Evolutionary conservation across 2,888 invertebrate species (phyloP).

Genomic region (Deilephila porcellus): DNA sequence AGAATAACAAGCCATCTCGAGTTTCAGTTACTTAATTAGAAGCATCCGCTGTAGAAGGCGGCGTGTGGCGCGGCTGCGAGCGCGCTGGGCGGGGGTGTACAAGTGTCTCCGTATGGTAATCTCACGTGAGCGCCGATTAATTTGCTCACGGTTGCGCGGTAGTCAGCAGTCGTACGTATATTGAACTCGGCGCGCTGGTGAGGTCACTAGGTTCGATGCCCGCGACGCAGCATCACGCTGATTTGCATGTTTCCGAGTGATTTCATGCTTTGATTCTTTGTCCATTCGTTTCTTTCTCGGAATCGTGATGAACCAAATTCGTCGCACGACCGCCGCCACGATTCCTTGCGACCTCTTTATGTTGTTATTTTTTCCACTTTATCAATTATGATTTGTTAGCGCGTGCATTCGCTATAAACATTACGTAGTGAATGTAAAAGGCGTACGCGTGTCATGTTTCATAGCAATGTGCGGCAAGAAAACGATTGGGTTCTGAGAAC

Average conservation of each 20-base stretch:
- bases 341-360: conserved; percentile 38
- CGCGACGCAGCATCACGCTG: conserved; percentile 62
- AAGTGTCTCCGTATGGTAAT: conserved; percentile 49
- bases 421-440: conserved; percentile 40
- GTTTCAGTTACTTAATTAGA: conserved; percentile 40
- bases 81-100: conserved; percentile 37
- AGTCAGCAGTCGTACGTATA: not conserved
- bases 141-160: conserved; percentile 33
- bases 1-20: conserved; percentile 1
- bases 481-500: conserved; percentile 26
- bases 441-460: conserved; percentile 27
- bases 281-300: conserved; percentile 56
- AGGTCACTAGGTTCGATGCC: conserved; percentile 65
- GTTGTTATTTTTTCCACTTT: conserved; percentile 34
- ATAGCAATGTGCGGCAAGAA: conserved; percentile 23
- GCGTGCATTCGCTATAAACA: conserved; percentile 3
- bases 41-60: conserved; percentile 31
- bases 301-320: conserved; percentile 61
- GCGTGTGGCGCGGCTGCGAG: not conserved
- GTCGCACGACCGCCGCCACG: conserved; percentile 49
- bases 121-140: conserved; percentile 55
- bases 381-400: not conserved
- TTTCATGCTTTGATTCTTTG: conserved; percentile 65
- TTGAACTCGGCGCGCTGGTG: conserved; percentile 33
- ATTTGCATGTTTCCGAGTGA: conserved; percentile 67